phyloP scores from a whole-genome alignment of 2,888 invertebrate species.

The Ernsta delagoae region DNA sequence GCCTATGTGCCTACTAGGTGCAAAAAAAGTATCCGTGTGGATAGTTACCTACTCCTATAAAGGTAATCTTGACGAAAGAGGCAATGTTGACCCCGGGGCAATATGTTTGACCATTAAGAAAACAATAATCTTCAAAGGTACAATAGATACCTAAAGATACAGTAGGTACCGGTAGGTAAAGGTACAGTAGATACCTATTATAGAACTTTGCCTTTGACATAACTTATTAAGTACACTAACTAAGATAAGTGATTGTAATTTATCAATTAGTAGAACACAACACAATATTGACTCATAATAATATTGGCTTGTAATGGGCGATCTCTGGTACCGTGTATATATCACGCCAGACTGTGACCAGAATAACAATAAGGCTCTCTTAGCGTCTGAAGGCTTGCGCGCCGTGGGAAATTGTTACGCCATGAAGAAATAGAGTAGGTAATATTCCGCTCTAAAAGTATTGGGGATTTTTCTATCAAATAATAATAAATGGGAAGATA shows the following conservation, averaged over 20 bases:
- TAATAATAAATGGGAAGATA: background rate
- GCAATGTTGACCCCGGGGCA: no score
- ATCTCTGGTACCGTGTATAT: conserved; percentile 22
- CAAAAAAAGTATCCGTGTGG: no score
- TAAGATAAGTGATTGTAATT: background rate
- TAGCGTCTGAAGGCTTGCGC: background rate
- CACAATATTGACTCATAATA: conserved; percentile 22
- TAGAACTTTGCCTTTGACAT: no score
- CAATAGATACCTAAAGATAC: no score
- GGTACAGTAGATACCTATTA: no score
- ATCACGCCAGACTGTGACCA: conserved; percentile 25
- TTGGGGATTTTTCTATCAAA: conserved; percentile 2
- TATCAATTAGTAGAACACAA: conserved; percentile 24
- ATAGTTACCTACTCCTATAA: no score
- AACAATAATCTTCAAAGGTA: no score
- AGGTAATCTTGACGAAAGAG: no score
- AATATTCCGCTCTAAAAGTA: background rate
- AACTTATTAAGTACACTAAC: no score
- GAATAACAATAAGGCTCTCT: conserved; percentile 28
- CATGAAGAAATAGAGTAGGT: background rate
- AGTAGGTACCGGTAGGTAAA: no score
- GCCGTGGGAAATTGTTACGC: conserved; percentile 6
- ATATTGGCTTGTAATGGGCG: conserved; percentile 10
- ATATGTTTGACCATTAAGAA: no score
- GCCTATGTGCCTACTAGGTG: no score